These are phyloP conservation scores for Perccottus glenii DNA, from an alignment of 2,113 vertebrate genomes.

Conservation along the genomic window DNA sequence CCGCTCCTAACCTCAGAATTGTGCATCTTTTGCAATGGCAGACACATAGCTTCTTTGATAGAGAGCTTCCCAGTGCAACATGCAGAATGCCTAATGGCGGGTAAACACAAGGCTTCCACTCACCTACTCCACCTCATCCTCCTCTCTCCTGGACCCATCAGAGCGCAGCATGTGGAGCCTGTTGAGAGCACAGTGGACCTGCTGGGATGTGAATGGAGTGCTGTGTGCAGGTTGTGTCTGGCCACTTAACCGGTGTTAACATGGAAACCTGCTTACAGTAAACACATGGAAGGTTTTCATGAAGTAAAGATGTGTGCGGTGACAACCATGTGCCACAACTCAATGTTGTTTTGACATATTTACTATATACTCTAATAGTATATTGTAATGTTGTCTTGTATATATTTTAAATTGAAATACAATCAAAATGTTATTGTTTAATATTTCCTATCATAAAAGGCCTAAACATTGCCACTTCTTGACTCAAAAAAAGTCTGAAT, in stretches of 20 bases:
- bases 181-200: slow-evolving; percentile 34
- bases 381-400: no score
- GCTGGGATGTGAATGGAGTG: slow-evolving; percentile 38
- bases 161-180: slow-evolving; percentile 24
- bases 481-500: no score
- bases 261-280: slow-evolving; percentile 8
- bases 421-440: no score
- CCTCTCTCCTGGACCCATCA: slow-evolving; percentile 1
- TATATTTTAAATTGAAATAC: no score
- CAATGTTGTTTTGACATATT: no score
- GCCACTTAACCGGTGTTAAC: slow-evolving; percentile 47
- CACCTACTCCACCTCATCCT: slow-evolving; percentile 1
- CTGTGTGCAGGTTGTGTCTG: slow-evolving; percentile 22
- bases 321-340: no score
- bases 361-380: no score
- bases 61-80: not conserved
- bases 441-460: no score
- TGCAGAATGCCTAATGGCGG: slow-evolving; percentile 22
- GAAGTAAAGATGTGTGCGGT: not conserved
- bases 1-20: slow-evolving; percentile 23
- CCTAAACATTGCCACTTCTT: no score
- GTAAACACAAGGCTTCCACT: slow-evolving; percentile 7
- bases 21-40: not conserved
- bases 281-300: not conserved
- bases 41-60: not conserved